These are phyloP conservation scores for Drosophila athabasca DNA, from an alignment of 1,140 invertebrate species.

Conservation along the genomic window DNA sequence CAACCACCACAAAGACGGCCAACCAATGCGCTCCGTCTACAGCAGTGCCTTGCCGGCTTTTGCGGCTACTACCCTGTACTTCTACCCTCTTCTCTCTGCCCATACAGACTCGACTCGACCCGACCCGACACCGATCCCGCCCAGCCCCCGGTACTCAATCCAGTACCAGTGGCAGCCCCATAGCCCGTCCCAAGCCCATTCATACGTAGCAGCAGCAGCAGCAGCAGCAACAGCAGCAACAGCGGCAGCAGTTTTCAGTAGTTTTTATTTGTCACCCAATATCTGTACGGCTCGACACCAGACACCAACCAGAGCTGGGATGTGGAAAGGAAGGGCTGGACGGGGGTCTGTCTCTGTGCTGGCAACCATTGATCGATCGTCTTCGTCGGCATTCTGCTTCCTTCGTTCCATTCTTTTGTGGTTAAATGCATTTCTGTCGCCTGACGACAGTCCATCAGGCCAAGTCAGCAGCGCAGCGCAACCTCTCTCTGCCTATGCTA, in stretches of 20 bases:
- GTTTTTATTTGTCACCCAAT: constrained; percentile 83
- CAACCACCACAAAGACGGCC: constrained; percentile 55
- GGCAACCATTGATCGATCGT: constrained; percentile 76
- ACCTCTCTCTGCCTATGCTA: not conserved
- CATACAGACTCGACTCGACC: constrained; percentile 8
- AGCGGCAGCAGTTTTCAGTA: constrained; percentile 79
- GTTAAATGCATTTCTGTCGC: constrained; percentile 65
- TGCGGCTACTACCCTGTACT: constrained; percentile 60
- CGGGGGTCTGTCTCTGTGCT: constrained; percentile 18
- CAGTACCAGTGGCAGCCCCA: constrained; percentile 19
- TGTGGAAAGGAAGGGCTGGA: not conserved
- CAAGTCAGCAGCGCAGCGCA: constrained; percentile 27
- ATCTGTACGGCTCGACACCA: constrained; percentile 79
- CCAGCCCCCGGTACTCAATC: constrained; percentile 22
- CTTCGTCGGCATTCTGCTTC: constrained; percentile 70
- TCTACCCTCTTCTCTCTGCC: constrained; percentile 31
- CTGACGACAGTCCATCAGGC: constrained; percentile 50
- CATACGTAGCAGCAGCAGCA: constrained; percentile 64
- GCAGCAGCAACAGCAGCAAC: constrained; percentile 33
- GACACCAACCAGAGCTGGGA: constrained; percentile 44
- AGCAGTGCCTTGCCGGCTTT: constrained; percentile 69
- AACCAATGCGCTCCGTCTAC: constrained; percentile 71
- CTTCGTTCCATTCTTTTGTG: constrained; percentile 78
- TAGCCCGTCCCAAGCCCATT: constrained; percentile 57
- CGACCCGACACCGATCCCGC: constrained; percentile 11